A percentile compares a stretch with the other conserved stretches of the same genome.
phyloP scores from a whole-genome alignment of 2,888 invertebrate genomes.

The Drosophila meridiana region DNA sequence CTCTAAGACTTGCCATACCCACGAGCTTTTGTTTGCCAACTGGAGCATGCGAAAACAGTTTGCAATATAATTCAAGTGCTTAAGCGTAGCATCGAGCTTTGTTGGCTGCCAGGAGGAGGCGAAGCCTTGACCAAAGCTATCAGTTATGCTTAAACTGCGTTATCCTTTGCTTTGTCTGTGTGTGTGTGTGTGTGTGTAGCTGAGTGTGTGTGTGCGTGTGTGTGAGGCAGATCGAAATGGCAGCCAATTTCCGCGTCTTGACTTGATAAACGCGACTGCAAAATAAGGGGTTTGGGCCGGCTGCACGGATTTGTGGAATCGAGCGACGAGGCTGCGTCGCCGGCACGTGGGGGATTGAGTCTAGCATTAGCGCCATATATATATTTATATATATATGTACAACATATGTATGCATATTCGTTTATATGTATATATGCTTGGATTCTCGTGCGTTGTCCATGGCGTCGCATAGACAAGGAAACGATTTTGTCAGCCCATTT shows the following conservation, averaged over 20 bases:
- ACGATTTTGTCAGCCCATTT: constrained; percentile 61
- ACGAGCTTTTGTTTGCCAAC: background rate
- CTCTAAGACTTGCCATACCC: background rate
- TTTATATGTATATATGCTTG: background rate
- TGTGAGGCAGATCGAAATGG: constrained; percentile 61
- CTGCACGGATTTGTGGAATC: constrained; percentile 21
- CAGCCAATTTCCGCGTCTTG: constrained; percentile 65
- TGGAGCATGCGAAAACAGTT: background rate
- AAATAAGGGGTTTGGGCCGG: constrained; percentile 9
- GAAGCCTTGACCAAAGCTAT: constrained; percentile 46
- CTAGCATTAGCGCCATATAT: constrained; percentile 14
- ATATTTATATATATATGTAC: background rate
- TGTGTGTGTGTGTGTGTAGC: constrained; percentile 7
- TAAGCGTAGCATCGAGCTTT: background rate
- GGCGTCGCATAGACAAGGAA: constrained; percentile 52
- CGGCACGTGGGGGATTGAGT: constrained; percentile 48
- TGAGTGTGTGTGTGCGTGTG: background rate
- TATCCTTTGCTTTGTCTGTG: constrained; percentile 26
- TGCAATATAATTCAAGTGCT: background rate
- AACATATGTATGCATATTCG: constrained; percentile 3
- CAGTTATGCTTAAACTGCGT: constrained; percentile 43
- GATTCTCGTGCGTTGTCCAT: constrained; percentile 50
- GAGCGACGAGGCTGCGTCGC: constrained; percentile 17
- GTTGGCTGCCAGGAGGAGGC: constrained; percentile 22
- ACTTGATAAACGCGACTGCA: constrained; percentile 60